Percentiles rank a stretch among this genome's conserved stretches.
Evolutionary conservation across 1,140 invertebrate species (phyloP).

Genomic region (Neodiprion virginianus): DNA sequence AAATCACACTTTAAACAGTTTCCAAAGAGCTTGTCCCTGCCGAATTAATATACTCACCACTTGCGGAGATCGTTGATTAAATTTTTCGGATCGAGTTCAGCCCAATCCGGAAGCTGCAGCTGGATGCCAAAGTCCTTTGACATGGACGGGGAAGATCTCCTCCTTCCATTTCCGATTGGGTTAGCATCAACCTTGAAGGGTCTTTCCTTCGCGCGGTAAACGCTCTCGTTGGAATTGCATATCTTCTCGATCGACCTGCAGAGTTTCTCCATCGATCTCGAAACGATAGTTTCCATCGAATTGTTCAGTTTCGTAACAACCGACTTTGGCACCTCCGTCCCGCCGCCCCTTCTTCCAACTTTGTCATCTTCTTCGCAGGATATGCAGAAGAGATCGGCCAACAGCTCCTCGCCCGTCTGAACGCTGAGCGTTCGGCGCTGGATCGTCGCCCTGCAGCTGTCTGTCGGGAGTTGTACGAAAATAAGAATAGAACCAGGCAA

Average conservation of each 20-base stretch:
- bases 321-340: slow-evolving; percentile 5
- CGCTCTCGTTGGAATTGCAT: slow-evolving; percentile 34
- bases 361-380: slow-evolving; percentile 15
- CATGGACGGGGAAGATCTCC: not conserved
- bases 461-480: slow-evolving; percentile 10
- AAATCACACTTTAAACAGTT: slow-evolving; percentile 8
- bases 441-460: slow-evolving; percentile 18
- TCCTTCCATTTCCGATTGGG: slow-evolving; percentile 9
- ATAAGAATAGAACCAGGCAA: not conserved
- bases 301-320: not conserved
- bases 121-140: too few species aligned
- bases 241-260: slow-evolving; percentile 29
- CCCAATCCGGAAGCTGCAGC: slow-evolving; percentile 27
- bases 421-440: slow-evolving; percentile 54
- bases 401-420: slow-evolving; percentile 56
- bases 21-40: too few species aligned
- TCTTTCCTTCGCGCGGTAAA: slow-evolving; percentile 9
- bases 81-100: slow-evolving; percentile 34
- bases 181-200: not conserved
- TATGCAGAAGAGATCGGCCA: slow-evolving; percentile 43
- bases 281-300: not conserved
- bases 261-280: not conserved
- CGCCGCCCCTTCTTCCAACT: slow-evolving; percentile 14
- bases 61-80: slow-evolving; percentile 27
- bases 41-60: too few species aligned